phyloP scores from a whole-genome alignment of 2,888 invertebrate genomes.

The Morpho achilles region DNA sequence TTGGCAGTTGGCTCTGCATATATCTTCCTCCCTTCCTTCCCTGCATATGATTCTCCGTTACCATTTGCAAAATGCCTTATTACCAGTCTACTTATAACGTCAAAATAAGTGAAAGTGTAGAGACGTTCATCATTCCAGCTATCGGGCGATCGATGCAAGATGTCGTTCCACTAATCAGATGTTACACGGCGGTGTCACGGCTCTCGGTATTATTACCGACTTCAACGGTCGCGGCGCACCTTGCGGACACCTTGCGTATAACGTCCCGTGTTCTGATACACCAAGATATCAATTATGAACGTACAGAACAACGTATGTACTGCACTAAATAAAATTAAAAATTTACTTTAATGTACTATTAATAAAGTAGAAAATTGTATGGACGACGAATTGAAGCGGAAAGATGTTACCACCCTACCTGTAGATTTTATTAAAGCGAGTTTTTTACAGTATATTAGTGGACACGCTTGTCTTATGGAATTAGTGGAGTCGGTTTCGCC shows the following conservation, averaged over 20 bases:
- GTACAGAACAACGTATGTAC: conserved; percentile 33
- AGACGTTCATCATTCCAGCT: conserved; percentile 10
- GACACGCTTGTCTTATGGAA: conserved; percentile 72
- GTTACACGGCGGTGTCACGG: conserved; percentile 57
- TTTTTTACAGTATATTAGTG: conserved; percentile 63
- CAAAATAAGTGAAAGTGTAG: conserved; percentile 15
- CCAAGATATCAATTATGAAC: conserved; percentile 57
- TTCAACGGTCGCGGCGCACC: conserved; percentile 69
- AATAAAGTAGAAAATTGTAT: conserved; percentile 20
- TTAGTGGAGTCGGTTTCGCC: conserved; percentile 50
- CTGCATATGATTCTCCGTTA: too few species aligned
- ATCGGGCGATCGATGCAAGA: conserved; percentile 33
- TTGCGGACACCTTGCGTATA: conserved; percentile 74
- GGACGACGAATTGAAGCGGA: conserved; percentile 42
- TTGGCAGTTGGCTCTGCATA: too few species aligned
- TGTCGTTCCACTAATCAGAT: conserved; percentile 63
- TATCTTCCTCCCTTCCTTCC: too few species aligned
- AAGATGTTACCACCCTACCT: conserved; percentile 64
- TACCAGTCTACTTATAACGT: too few species aligned
- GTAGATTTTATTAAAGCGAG: conserved; percentile 70
- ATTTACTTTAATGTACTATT: fast-evolving
- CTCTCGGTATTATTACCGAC: conserved; percentile 45
- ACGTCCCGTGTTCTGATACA: conserved; percentile 53
- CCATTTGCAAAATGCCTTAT: too few species aligned
- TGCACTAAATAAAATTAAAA: conserved; percentile 10